These are phyloP conservation scores for Ips nitidus DNA, from an alignment of 1,140 invertebrate species.

Conservation along the genomic window DNA sequence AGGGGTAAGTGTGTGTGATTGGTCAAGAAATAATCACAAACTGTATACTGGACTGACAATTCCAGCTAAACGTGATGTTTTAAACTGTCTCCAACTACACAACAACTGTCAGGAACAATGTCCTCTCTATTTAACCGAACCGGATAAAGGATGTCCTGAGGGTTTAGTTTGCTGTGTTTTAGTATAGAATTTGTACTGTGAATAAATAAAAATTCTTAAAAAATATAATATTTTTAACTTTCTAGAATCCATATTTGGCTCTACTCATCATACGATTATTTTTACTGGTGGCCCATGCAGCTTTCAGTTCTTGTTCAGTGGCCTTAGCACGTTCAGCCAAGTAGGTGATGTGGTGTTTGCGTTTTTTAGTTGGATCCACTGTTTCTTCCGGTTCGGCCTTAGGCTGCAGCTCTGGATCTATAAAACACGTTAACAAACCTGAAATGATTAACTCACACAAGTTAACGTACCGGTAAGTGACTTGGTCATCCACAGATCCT, in stretches of 20 bases:
- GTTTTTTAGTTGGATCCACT: conserved; percentile 65
- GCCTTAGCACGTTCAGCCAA: conserved; percentile 87
- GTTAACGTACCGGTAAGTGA: conserved; percentile 60
- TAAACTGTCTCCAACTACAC: conserved; percentile 35
- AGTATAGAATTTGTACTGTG: conserved; percentile 9
- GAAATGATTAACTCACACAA: conserved; percentile 56
- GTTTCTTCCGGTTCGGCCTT: conserved; percentile 61
- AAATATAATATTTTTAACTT: conserved; percentile 3
- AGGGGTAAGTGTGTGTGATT: not conserved
- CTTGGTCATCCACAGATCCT: conserved; percentile 79
- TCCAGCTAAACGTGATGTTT: not conserved
- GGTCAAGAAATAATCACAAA: not conserved
- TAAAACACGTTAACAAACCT: conserved; percentile 15
- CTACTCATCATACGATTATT: conserved; percentile 81
- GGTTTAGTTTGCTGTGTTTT: conserved; percentile 31
- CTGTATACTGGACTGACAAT: not conserved
- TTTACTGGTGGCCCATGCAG: conserved; percentile 88
- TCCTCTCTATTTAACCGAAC: conserved; percentile 20
- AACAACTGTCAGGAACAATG: conserved; percentile 15
- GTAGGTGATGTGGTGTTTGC: conserved; percentile 96
- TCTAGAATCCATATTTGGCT: conserved; percentile 85
- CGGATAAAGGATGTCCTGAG: conserved; percentile 29
- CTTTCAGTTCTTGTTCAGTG: conserved; percentile 89
- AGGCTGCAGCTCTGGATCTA: conserved; percentile 59
- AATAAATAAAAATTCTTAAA: not conserved